Evolutionary conservation across 2,797 vertebrate genomes (phyloP), one percentile per base, ranked within the genome.

Genomic region (Apodemus agrarius): DNA sequence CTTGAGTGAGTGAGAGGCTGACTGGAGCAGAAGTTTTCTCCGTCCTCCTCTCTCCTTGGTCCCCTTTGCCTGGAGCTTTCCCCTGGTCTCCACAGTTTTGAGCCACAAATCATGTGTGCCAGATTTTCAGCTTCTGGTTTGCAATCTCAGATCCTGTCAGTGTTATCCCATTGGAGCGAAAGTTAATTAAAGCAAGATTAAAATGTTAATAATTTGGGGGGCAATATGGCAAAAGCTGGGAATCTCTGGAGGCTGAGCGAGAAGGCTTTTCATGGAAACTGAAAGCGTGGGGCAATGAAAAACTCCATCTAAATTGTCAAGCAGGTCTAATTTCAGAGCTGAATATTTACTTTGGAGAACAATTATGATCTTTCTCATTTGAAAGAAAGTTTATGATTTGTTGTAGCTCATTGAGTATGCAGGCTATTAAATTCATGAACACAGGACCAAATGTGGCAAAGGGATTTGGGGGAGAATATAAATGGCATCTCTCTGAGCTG

Each of bases 121-220:
- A 93, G 93, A 94, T 94, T 97, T 95, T 94, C 59, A 21, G 90
- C 85, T 96, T 95, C 94, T 84, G 75, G 74, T 96, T 96, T 96
- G 92, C 86, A 98, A 96, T 96, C 76, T 93, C 69, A 93, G 91
- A 94, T 96, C 69, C 87, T 86, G 90, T 96, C 85, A 94, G 83
- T 84, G 96, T 95, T 89, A 96, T 97, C 96, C 96, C 96, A 75
- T 91, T 90, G 94, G 96, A 97, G 63, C 69, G 76, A 96, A 83
- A 97, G 96, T 95, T 97, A 98, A 98, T 98, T 98, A 97, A 97
- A 97, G 43, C 96, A 96, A 97, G 93, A 97, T 98, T 96, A 98
- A 97, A 97, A 97, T 93, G 94, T 96, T 97, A 97, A 98, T 97
- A 95, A 97, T 96, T 89, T 93, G 61, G 85, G 93, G 95, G 96